Conservation (phyloP, 1,140 invertebrate genomes). For the Heliconius eleuchia region DNA sequence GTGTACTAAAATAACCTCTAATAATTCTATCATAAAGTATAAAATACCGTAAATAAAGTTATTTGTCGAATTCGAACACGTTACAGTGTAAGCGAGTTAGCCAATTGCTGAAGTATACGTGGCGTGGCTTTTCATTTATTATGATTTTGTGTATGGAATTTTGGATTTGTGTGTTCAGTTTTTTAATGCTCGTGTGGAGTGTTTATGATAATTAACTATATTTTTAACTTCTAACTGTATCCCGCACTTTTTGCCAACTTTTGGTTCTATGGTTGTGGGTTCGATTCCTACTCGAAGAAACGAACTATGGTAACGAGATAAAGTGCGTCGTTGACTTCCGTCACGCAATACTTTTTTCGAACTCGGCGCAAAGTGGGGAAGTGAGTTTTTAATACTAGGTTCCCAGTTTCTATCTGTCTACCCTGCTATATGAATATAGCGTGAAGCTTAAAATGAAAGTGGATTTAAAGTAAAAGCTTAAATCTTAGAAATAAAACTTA, state of each 20-base stretch:
- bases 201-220: no score
- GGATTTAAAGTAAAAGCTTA: neutral
- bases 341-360: neutral
- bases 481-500: neutral
- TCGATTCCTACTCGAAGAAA: no score
- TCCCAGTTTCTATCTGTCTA: neutral
- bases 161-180: neutral
- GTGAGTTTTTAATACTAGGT: neutral
- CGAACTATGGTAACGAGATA: no score
- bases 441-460: neutral
- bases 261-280: no score
- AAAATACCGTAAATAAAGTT: constrained; percentile 1
- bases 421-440: neutral
- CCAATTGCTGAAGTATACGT: constrained; percentile 34
- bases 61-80: constrained; percentile 22
- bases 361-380: neutral
- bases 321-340: no score
- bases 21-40: neutral
- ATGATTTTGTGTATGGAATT: constrained; percentile 8
- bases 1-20: constrained; percentile 6
- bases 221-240: no score
- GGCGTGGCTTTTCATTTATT: constrained; percentile 34
- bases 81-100: constrained; percentile 29
- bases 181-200: neutral
- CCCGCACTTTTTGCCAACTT: no score